These are phyloP conservation scores for Peromyscus polionotus DNA, from an alignment of 2,113 vertebrate genomes.

Conservation along the genomic window DNA sequence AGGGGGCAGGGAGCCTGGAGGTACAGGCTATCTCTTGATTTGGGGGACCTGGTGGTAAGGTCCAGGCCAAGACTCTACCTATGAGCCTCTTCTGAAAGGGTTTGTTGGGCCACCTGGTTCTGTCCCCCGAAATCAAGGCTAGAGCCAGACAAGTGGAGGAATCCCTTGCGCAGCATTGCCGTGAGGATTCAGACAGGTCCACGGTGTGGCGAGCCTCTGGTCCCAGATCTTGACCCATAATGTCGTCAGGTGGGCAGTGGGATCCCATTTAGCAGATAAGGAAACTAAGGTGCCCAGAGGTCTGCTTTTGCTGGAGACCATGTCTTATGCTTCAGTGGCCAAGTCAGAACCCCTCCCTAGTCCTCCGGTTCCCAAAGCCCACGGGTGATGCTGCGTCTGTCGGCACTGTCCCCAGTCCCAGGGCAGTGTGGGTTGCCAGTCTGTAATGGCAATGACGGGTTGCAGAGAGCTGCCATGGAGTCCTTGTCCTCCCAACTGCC, in stretches of 20 bases:
- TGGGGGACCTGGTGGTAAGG: neutral
- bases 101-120: neutral
- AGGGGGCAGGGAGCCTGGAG: neutral
- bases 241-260: neutral
- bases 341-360: neutral
- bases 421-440: neutral
- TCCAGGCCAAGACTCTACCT: neutral
- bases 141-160: neutral
- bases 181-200: neutral
- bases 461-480: neutral
- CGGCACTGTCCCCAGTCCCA: accelerated
- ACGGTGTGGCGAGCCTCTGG: neutral
- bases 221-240: neutral
- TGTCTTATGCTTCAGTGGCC: neutral
- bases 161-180: neutral
- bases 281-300: neutral
- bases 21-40: slow-evolving; percentile 6
- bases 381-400: accelerated
- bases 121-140: neutral
- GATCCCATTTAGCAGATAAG: neutral
- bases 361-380: neutral
- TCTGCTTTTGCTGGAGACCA: neutral
- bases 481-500: neutral
- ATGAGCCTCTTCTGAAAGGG: neutral
- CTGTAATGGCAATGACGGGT: neutral